phyloP scores from a whole-genome alignment of 2,113 vertebrate species.

The Castor canadensis region DNA sequence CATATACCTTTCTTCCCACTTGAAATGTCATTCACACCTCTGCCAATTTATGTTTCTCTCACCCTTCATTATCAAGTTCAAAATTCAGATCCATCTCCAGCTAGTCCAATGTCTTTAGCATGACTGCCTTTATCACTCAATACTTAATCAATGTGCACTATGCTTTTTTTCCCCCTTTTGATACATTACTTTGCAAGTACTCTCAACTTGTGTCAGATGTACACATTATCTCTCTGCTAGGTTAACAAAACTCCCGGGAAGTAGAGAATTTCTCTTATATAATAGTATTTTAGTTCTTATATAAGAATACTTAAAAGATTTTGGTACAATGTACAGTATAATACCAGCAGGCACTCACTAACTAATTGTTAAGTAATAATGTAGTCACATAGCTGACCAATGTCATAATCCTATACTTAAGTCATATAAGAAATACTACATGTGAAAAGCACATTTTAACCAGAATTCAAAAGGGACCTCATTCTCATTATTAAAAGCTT shows the following conservation, averaged over 20 bases:
- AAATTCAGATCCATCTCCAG: background rate
- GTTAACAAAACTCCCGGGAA: conserved; percentile 16
- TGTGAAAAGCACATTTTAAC: background rate
- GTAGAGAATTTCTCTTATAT: background rate
- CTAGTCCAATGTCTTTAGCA: background rate
- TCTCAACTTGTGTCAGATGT: background rate
- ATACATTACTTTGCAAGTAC: background rate
- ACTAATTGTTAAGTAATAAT: conserved; percentile 4
- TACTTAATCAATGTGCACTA: background rate
- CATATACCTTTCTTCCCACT: background rate
- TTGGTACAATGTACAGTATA: background rate
- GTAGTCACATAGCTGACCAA: background rate
- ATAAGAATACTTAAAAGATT: background rate
- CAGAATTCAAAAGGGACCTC: background rate
- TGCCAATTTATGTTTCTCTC: conserved; percentile 3
- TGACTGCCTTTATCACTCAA: background rate
- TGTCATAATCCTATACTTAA: background rate
- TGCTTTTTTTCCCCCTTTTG: background rate
- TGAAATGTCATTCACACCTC: background rate
- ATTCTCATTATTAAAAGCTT: background rate
- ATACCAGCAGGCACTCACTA: background rate
- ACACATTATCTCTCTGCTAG: background rate
- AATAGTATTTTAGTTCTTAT: background rate
- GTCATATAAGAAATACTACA: background rate
- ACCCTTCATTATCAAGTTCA: background rate